A percentile compares a stretch with the other conserved stretches of the same genome.
Evolutionary conservation across 2,888 invertebrate genomes (phyloP).

Genomic region (Xestia rhomboidea): DNA sequence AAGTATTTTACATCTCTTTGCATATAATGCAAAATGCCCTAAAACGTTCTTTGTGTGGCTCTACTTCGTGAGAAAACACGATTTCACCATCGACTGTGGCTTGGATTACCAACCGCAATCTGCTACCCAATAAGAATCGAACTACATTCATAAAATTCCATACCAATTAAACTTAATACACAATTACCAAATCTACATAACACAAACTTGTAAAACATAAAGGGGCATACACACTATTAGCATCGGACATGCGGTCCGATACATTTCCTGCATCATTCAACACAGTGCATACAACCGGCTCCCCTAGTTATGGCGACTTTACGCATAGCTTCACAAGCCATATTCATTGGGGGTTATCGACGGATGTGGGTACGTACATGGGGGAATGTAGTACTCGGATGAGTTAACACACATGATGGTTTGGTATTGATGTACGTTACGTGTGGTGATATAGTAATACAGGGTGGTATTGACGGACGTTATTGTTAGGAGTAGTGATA

Average conservation of each 20-base stretch:
- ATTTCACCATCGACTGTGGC: no score
- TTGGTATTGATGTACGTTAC: background rate
- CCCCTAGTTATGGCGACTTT: constrained; percentile 27
- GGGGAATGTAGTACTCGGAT: constrained; percentile 25
- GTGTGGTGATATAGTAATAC: background rate
- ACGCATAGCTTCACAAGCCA: constrained; percentile 47
- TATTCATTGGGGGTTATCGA: constrained; percentile 48
- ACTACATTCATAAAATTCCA: background rate
- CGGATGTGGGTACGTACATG: constrained; percentile 4
- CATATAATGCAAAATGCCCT: no score
- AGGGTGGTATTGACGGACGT: background rate
- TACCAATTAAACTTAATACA: constrained; percentile 20
- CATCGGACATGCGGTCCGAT: constrained; percentile 16
- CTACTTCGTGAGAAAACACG: no score
- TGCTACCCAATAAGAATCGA: background rate
- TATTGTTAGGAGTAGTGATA: background rate
- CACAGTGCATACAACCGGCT: constrained; percentile 32
- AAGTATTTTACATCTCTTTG: no score
- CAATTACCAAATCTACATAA: constrained; percentile 5
- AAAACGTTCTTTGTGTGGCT: no score
- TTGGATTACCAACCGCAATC: background rate
- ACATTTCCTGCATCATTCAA: constrained; percentile 34
- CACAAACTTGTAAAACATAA: constrained; percentile 9
- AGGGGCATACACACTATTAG: constrained; percentile 17
- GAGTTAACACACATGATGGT: constrained; percentile 36